Conservation (phyloP, 2,888 invertebrate genomes). For the Napeogenes inachia region DNA sequence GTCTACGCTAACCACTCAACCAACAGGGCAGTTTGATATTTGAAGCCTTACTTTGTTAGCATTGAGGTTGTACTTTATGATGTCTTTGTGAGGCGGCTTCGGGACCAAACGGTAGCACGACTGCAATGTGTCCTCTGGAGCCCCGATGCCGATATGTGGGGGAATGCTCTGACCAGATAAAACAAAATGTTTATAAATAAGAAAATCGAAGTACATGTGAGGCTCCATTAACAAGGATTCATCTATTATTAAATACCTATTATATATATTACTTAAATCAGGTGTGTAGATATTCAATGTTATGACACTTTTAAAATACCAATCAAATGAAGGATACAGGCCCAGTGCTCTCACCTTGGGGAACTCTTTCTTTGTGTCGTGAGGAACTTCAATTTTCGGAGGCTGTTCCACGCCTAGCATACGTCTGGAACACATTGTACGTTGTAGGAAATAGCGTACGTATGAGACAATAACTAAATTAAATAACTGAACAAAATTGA, state of each 20-base stretch:
- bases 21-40: too few relatives aligned
- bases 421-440: slow-evolving; percentile 44
- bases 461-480: background rate
- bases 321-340: background rate
- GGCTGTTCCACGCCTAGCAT: slow-evolving; percentile 75
- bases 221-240: too few relatives aligned
- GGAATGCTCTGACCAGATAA: slow-evolving; percentile 60
- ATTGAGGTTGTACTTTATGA: slow-evolving; percentile 85
- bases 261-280: too few relatives aligned
- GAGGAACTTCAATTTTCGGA: slow-evolving; percentile 51
- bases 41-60: slow-evolving; percentile 71
- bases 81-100: slow-evolving; percentile 84
- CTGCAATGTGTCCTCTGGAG: slow-evolving; percentile 86
- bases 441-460: background rate
- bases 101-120: slow-evolving; percentile 84
- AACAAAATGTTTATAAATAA: slow-evolving; percentile 19
- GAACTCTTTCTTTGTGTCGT: slow-evolving; percentile 55
- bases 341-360: slow-evolving; percentile 49
- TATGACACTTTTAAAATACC: background rate
- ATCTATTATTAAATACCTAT: too few relatives aligned
- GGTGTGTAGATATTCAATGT: too few relatives aligned
- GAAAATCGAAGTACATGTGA: background rate
- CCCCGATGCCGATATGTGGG: slow-evolving; percentile 86
- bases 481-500: too few relatives aligned
- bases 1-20: too few relatives aligned